These are phyloP conservation scores for Spea bombifrons DNA, from an alignment of 2,113 vertebrate genomes.

Conservation along the genomic window DNA sequence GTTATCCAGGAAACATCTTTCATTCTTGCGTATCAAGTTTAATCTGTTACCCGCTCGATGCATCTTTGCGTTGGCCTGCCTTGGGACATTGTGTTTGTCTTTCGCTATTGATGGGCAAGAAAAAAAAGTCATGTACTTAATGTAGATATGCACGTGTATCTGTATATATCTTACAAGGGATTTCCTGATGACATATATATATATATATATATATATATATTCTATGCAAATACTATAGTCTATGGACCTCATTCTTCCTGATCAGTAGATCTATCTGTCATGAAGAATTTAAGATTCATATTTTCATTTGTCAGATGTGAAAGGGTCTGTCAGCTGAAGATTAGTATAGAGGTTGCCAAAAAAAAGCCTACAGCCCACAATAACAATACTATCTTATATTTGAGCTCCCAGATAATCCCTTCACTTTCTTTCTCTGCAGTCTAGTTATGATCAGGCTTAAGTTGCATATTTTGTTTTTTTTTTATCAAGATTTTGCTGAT, in stretches of 20 bases:
- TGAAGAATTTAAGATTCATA: conserved; percentile 97
- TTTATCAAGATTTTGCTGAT: conserved; percentile 96
- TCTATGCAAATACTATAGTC: conserved; percentile 28
- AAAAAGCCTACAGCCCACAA: conserved; percentile 75
- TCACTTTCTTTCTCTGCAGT: conserved; percentile 78
- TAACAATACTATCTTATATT: conserved; percentile 91
- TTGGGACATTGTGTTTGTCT: not conserved
- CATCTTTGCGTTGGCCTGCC: conserved; percentile 58
- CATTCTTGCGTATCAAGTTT: conserved; percentile 83
- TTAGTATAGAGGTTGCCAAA: conserved; percentile 89
- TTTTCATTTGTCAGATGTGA: conserved; percentile 90
- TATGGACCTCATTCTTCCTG: not conserved
- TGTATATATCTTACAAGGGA: not conserved
- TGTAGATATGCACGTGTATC: not conserved
- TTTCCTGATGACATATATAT: not conserved
- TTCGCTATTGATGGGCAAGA: too few species aligned
- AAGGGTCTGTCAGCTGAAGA: conserved; percentile 95
- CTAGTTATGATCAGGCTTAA: conserved; percentile 92
- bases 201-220: not conserved
- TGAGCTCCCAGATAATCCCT: conserved; percentile 87
- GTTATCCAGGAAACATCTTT: conserved; percentile 87
- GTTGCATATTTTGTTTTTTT: conserved; percentile 94
- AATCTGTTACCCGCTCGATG: conserved; percentile 70
- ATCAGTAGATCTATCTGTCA: conserved; percentile 88
- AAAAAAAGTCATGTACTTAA: too few species aligned